A percentile compares a stretch with the other conserved stretches of the same genome.
These are phyloP conservation scores for Ceratoteleas bidentatus DNA, from an alignment of 1,140 invertebrate genomes.

Conservation along the genomic window DNA sequence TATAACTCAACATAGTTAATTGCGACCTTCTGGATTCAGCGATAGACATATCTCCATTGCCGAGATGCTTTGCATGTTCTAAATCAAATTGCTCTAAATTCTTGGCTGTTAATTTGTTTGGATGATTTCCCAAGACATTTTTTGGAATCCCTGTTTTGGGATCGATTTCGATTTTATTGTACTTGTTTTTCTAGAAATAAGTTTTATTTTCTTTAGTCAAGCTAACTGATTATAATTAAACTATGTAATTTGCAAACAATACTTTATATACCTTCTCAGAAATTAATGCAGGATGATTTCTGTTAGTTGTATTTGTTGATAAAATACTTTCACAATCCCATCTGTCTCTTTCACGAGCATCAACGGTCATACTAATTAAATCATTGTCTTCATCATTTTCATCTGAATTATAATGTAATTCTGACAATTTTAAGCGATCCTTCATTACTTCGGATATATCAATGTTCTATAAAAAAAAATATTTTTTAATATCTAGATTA, in stretches of 20 bases:
- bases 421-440: constrained; percentile 71
- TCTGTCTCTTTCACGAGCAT: constrained; percentile 84
- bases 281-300: constrained; percentile 95
- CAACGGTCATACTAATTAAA: constrained; percentile 83
- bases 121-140: constrained; percentile 82
- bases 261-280: constrained; percentile 43
- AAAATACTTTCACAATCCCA: constrained; percentile 98
- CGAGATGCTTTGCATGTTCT: constrained; percentile 76
- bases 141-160: constrained; percentile 88
- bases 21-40: constrained; percentile 87
- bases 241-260: too few species aligned
- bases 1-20: constrained; percentile 86
- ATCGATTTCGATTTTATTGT: constrained; percentile 86
- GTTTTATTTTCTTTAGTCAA: too few species aligned
- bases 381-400: constrained; percentile 85
- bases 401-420: constrained; percentile 74
- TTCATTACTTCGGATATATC: constrained; percentile 72
- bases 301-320: constrained; percentile 93
- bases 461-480: constrained; percentile 62
- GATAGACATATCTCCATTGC: constrained; percentile 79
- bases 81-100: constrained; percentile 85
- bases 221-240: too few species aligned
- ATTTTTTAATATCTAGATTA: constrained; percentile 8
- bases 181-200: constrained; percentile 72
- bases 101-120: constrained; percentile 85